Evolutionary conservation across 2,797 vertebrate genomes (phyloP).

Genomic region (Tenualosa thibaudeaui): DNA sequence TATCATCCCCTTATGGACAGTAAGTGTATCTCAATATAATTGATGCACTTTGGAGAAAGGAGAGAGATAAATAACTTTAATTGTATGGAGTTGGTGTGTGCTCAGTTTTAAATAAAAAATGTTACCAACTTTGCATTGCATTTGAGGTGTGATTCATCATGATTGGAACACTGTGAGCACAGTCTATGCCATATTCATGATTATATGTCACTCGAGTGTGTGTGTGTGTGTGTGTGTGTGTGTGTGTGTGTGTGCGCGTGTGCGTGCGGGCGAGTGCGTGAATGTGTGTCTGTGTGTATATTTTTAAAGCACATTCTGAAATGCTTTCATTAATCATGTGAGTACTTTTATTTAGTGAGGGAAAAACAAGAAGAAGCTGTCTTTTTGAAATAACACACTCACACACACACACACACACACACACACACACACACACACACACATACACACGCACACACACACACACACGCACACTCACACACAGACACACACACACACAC

Average conservation of each 20-base stretch:
- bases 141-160: conserved; percentile 75
- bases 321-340: conserved; percentile 70
- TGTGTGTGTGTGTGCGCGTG: conserved; percentile 58
- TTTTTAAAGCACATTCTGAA: conserved; percentile 71
- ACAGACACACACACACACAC: conserved; percentile 25
- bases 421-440: conserved; percentile 47
- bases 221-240: conserved; percentile 22
- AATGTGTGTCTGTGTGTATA: conserved; percentile 55
- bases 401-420: conserved; percentile 29
- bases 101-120: conserved; percentile 71
- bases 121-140: conserved; percentile 70
- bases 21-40: conserved; percentile 87
- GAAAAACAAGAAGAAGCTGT: conserved; percentile 25
- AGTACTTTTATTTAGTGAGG: conserved; percentile 55
- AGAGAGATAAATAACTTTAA: conserved; percentile 85
- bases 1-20: conserved; percentile 94
- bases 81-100: conserved; percentile 76
- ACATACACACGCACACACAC: conserved; percentile 31
- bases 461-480: conserved; percentile 46
- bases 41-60: conserved; percentile 79
- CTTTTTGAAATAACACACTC: conserved; percentile 36
- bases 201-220: conserved; percentile 76
- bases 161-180: conserved; percentile 64
- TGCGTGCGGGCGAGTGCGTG: conserved; percentile 36
- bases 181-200: conserved; percentile 66